Evolutionary conservation across 2,888 invertebrate genomes (phyloP).

Genomic region (Creontiades dilutus): DNA sequence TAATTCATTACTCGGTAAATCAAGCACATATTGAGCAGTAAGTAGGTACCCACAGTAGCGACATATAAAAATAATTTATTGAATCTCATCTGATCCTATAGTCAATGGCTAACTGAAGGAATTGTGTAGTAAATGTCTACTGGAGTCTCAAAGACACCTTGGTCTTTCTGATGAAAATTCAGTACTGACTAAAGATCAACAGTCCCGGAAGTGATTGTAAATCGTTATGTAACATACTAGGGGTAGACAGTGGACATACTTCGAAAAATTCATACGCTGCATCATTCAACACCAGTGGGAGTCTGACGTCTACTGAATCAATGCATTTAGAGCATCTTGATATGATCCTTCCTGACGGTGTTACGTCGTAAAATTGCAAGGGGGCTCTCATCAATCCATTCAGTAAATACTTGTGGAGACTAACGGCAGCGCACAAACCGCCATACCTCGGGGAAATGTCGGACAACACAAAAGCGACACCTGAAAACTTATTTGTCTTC

Average conservation of each 20-base stretch:
- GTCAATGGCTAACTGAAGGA: too few relatives aligned
- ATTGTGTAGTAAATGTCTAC: too few relatives aligned
- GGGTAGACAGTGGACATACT: constrained; percentile 75
- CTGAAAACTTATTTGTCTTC: constrained; percentile 80
- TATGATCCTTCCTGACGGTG: constrained; percentile 87
- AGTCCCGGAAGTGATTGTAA: not conserved
- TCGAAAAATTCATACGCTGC: constrained; percentile 76
- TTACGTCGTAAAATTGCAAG: constrained; percentile 88
- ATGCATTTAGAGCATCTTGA: constrained; percentile 83
- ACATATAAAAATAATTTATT: too few relatives aligned
- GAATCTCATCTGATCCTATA: too few relatives aligned
- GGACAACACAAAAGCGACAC: constrained; percentile 83
- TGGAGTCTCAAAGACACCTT: too few relatives aligned
- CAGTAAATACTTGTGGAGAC: constrained; percentile 81
- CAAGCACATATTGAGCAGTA: too few relatives aligned
- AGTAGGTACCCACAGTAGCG: too few relatives aligned
- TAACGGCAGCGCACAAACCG: constrained; percentile 83
- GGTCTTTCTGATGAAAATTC: too few relatives aligned
- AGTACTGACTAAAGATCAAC: too few relatives aligned
- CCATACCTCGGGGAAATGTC: constrained; percentile 86
- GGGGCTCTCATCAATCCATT: constrained; percentile 84
- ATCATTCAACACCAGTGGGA: constrained; percentile 78
- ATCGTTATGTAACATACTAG: not conserved
- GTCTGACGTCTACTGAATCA: constrained; percentile 80
- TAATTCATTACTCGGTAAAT: too few relatives aligned